Base-by-base conservation (phyloP, 2,888 invertebrate species). In the Sinohyriopsis cumingii region DNA sequence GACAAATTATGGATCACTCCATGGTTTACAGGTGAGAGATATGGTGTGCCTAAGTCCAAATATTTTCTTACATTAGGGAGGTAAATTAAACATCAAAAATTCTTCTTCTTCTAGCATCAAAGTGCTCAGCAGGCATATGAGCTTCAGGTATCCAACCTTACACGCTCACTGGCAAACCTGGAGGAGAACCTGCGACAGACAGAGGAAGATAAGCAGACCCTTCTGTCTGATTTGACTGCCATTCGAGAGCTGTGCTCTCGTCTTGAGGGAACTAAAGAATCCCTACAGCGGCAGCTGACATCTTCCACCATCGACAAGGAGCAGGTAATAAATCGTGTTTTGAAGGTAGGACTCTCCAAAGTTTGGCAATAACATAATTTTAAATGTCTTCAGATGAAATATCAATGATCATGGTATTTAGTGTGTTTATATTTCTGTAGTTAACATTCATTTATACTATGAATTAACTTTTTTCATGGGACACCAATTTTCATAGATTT, bases 221-320 rank as follows among this genome's bases (percentile, higher is more conserved):
- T 89, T 12, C 79, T 87, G 54, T 81, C 84, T 55, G 90, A 90
- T 72, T 77, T 90, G 59, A 81, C 86, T 0, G 87, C 90, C 15
- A 85, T 89, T 3, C 80, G 89, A 45, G 89, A 90, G 74, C 84
- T 90, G 28, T 89, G 89, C 75, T 82, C 87, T 22, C 80, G 86
- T 54, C 83, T 90, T 18, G 90, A 90, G 79, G 83, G 83, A 0
- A 83, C 82, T 45, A 90, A 89, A 73, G 90, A 90, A 59, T 81
- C 84, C 3, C 77, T 90, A 55, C 88, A 88, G 75, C 79, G 89
- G 53, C 88, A 89, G 68, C 77, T 90, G 54, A 84, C 88, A 22
- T 81, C 84, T n/a, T 77, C 86, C 28, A 83, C 84, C 59, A 79
- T 88, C 56, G 90, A 90, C 68, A 85, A 86, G 61, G 90, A 90